phyloP scores from a whole-genome alignment of 2,113 vertebrate species.

The Butorides virescens region DNA sequence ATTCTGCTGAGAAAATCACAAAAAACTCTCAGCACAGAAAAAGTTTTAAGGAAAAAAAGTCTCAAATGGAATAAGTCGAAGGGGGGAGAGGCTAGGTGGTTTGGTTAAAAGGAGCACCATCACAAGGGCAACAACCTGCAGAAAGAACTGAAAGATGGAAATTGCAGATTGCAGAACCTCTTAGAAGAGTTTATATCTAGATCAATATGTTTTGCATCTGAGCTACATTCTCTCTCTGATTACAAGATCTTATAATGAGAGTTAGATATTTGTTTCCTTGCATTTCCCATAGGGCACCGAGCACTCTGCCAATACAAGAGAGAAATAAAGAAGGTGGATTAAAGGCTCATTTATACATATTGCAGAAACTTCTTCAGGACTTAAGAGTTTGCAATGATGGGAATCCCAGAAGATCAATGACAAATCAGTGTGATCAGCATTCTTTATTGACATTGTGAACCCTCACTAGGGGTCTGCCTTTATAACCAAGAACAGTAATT shows the following conservation, averaged over 20 bases:
- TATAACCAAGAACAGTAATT: neutral
- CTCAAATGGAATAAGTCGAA: neutral
- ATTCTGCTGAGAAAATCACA: neutral
- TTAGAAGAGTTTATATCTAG: neutral
- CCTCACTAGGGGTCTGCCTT: neutral
- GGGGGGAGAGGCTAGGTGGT: neutral
- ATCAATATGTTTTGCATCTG: neutral
- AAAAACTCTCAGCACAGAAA: neutral
- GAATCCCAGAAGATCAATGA: neutral
- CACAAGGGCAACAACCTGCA: neutral
- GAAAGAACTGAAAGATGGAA: neutral
- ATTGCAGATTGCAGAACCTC: neutral
- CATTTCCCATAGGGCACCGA: neutral
- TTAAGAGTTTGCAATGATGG: neutral
- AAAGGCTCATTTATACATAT: neutral
- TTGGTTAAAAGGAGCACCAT: neutral
- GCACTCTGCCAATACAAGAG: neutral
- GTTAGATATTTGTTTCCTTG: neutral
- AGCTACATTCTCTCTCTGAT: neutral
- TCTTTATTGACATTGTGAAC: neutral
- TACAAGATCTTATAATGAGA: neutral
- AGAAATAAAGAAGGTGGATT: neutral
- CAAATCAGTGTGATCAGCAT: neutral
- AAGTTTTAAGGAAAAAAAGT: neutral
- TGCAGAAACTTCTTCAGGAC: neutral